Evolutionary conservation across 1,140 invertebrate species (phyloP).

Genomic region (Magallana gigas): DNA sequence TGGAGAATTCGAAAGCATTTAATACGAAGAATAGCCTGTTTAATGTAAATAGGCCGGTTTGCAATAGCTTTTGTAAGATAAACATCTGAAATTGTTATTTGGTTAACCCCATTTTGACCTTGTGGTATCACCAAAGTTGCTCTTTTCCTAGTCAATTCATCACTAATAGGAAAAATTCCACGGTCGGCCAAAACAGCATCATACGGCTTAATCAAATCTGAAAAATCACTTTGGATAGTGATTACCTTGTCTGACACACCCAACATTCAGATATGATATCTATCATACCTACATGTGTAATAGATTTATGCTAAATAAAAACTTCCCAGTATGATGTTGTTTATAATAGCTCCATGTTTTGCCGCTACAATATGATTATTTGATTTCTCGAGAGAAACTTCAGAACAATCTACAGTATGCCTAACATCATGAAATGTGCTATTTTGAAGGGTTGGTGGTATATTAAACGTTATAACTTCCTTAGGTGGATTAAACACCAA

Average conservation of each 20-base stretch:
- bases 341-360: too few species aligned
- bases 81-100: too few species aligned
- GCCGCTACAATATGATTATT: not conserved
- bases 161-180: constrained; percentile 72
- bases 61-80: too few species aligned
- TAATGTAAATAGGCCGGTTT: too few species aligned
- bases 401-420: constrained; percentile 44
- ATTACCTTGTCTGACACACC: constrained; percentile 76
- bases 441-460: constrained; percentile 39
- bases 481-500: constrained; percentile 48
- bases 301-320: constrained; percentile 76
- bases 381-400: constrained; percentile 43
- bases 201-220: constrained; percentile 76
- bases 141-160: constrained; percentile 11
- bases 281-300: constrained; percentile 78
- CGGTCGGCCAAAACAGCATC: constrained; percentile 78
- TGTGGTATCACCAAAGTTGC: constrained; percentile 39
- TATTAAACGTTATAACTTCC: constrained; percentile 42
- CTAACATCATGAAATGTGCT: constrained; percentile 30
- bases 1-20: too few species aligned
- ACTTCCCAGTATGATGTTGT: constrained; percentile 41
- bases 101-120: constrained; percentile 15
- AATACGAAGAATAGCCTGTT: too few species aligned
- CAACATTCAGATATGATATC: constrained; percentile 75
- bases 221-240: constrained; percentile 73